phyloP scores from a whole-genome alignment of 2,888 invertebrate species.

The Ormyrus labotus region DNA sequence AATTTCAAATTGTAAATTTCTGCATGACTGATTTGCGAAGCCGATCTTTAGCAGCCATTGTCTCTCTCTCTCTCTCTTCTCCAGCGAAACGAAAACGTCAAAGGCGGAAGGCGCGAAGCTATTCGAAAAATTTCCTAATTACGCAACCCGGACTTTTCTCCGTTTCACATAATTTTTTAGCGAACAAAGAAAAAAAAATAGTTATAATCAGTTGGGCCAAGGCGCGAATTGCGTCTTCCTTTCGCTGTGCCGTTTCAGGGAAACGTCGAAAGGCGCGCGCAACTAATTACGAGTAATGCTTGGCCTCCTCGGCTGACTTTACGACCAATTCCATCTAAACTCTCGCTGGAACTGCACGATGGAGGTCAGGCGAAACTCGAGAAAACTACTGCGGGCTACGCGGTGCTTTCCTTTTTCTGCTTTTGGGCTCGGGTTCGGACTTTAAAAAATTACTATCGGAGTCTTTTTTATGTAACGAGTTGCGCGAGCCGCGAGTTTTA shows the following conservation, averaged over 20 bases:
- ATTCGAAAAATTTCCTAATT: conserved; percentile 39
- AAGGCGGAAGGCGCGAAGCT: conserved; percentile 17
- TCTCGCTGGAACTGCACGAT: neutral
- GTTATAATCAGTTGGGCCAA: neutral
- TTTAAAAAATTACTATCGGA: conserved; percentile 22
- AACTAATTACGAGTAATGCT: conserved; percentile 42
- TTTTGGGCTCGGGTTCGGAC: neutral
- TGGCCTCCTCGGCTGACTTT: conserved; percentile 7
- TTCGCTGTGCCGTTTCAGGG: neutral
- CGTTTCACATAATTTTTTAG: neutral
- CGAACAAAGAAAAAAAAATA: neutral
- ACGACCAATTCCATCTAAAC: conserved; percentile 16
- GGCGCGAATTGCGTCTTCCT: neutral
- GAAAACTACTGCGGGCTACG: neutral
- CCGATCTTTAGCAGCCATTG: neutral
- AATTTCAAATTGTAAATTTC: conserved; percentile 21
- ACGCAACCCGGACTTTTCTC: conserved; percentile 26
- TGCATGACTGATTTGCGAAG: neutral
- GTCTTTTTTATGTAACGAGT: conserved; percentile 6
- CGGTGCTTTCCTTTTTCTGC: neutral
- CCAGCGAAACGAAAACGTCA: neutral
- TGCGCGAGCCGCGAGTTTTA: neutral
- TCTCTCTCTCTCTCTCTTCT: neutral
- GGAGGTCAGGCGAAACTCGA: conserved; percentile 19
- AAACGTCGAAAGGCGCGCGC: conserved; percentile 21